A percentile compares a stretch with the other conserved stretches of the same genome.
phyloP scores from a whole-genome alignment of 2,888 invertebrate species.

The Gibbula magus region DNA sequence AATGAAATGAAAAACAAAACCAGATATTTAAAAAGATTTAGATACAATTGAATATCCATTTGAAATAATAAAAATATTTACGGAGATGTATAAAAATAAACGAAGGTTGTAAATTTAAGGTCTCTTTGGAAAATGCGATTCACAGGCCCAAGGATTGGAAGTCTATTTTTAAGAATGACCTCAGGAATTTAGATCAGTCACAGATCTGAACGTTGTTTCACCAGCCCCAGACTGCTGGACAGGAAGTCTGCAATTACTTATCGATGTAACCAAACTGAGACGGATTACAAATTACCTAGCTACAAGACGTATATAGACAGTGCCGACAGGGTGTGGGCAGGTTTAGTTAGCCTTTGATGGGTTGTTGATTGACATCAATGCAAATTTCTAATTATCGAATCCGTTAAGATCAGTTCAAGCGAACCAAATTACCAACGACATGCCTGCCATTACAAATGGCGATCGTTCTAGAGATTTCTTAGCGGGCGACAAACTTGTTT shows the following conservation, averaged over 20 bases:
- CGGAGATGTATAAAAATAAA: too few relatives aligned
- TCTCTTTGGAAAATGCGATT: too few relatives aligned
- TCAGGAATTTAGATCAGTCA: too few relatives aligned
- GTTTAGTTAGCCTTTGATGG: background rate
- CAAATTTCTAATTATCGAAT: slow-evolving; percentile 26
- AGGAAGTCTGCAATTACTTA: background rate
- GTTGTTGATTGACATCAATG: slow-evolving; percentile 8
- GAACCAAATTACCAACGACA: background rate
- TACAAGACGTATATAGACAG: background rate
- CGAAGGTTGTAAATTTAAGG: too few relatives aligned
- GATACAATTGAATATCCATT: too few relatives aligned
- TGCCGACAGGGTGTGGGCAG: background rate
- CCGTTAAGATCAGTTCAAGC: slow-evolving; percentile 4
- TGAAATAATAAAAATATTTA: too few relatives aligned
- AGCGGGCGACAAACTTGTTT: slow-evolving; percentile 21
- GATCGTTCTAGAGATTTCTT: slow-evolving; percentile 28
- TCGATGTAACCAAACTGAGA: background rate
- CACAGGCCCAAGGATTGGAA: too few relatives aligned
- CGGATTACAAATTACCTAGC: slow-evolving; percentile 18
- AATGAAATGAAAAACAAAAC: too few relatives aligned
- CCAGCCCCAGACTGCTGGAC: background rate
- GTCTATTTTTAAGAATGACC: too few relatives aligned
- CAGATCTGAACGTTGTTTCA: too few relatives aligned
- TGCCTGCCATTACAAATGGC: slow-evolving; percentile 17
- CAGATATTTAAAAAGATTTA: too few relatives aligned